These are phyloP conservation scores for Bombus confusus DNA, from an alignment of 1,140 invertebrate genomes.

Conservation along the genomic window DNA sequence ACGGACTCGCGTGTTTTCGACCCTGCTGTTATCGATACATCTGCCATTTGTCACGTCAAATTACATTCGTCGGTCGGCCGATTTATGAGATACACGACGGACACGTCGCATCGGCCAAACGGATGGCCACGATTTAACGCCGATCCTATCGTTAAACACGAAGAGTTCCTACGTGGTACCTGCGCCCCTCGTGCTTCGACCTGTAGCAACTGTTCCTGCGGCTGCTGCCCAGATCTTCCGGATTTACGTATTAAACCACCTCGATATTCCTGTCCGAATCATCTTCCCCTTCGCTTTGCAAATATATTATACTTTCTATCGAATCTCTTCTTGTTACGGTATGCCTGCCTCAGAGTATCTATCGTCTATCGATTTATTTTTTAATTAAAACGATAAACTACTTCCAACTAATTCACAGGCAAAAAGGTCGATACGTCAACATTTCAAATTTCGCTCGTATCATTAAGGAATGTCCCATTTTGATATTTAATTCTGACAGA, in stretches of 20 bases:
- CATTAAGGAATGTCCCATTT: not conserved
- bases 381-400: not conserved
- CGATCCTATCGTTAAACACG: conserved; percentile 49
- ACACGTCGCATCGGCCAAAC: conserved; percentile 59
- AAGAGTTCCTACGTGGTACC: conserved; percentile 50
- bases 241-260: not conserved
- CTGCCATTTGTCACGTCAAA: conserved; percentile 81
- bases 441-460: not conserved
- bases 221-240: not conserved
- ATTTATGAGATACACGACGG: conserved; percentile 62
- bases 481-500: too few species aligned
- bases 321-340: not conserved
- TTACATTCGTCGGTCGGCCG: conserved; percentile 71
- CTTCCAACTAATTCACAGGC: not conserved
- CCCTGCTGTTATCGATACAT: conserved; percentile 74
- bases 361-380: too few species aligned
- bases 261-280: not conserved
- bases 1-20: conserved; percentile 26
- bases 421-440: too few species aligned
- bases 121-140: conserved; percentile 64
- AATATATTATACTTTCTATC: not conserved
- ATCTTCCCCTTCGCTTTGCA: not conserved
- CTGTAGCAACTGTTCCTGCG: not conserved
- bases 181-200: conserved; percentile 23
- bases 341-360: too few species aligned